These are phyloP conservation scores for Cosmia pyralina DNA, from an alignment of 2,888 invertebrate species.

Conservation along the genomic window DNA sequence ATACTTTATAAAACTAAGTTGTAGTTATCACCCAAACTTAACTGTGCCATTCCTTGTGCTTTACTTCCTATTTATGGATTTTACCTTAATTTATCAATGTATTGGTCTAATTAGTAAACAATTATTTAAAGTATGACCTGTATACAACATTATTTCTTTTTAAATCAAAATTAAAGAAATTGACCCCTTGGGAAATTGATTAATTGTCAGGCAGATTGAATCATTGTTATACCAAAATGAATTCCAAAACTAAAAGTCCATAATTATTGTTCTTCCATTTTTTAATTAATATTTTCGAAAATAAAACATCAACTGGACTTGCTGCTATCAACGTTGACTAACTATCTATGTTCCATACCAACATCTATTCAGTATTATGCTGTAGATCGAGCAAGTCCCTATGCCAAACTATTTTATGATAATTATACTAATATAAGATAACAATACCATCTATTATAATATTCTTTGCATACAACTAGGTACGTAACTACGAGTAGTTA, in stretches of 20 bases:
- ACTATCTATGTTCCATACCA: slow-evolving; percentile 13
- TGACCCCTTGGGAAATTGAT: too few relatives aligned
- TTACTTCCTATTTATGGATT: slow-evolving; percentile 56
- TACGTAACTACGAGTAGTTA: slow-evolving; percentile 41
- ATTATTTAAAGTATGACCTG: slow-evolving; percentile 22
- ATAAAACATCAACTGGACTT: slow-evolving; percentile 14
- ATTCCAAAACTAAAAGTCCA: slow-evolving; percentile 2
- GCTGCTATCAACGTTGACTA: slow-evolving; percentile 14
- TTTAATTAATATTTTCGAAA: slow-evolving; percentile 4
- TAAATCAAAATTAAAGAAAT: background rate
- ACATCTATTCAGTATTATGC: slow-evolving; percentile 46
- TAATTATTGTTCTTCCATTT: slow-evolving; percentile 21
- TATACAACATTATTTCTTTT: slow-evolving; percentile 38
- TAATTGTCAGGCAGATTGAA: too few relatives aligned
- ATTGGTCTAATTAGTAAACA: slow-evolving; percentile 42
- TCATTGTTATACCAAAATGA: background rate
- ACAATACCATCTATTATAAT: slow-evolving; percentile 23
- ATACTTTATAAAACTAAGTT: slow-evolving; percentile 25
- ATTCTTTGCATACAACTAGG: slow-evolving; percentile 33
- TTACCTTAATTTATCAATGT: slow-evolving; percentile 24
- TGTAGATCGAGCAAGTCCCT: slow-evolving; percentile 38
- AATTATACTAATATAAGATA: slow-evolving; percentile 39
- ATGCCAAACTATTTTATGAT: slow-evolving; percentile 59
- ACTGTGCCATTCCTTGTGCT: slow-evolving; percentile 67
- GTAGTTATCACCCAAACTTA: slow-evolving; percentile 50